Conservation (phyloP, 2,888 invertebrate genomes). For the Cataglyphis altisquamis region DNA sequence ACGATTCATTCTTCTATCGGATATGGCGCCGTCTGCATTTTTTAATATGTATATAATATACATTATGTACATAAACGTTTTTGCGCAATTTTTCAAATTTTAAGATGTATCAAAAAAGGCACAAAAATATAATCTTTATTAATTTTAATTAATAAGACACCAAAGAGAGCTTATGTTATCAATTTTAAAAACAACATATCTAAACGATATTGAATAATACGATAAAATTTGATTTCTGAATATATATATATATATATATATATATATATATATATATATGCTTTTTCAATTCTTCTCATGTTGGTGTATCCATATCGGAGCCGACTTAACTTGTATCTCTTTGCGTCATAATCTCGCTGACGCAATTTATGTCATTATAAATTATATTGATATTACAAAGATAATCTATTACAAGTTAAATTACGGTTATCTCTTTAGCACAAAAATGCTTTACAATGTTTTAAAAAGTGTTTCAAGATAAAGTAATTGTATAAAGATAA, state of each 20-base stretch:
- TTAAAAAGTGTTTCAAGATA: too few relatives aligned
- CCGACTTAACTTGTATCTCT: not conserved
- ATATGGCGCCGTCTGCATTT: not conserved
- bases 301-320: not conserved
- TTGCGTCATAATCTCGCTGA: conserved; percentile 16
- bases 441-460: not conserved
- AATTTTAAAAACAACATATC: conserved; percentile 6
- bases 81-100: not conserved
- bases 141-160: not conserved
- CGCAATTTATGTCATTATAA: conserved; percentile 27
- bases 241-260: not conserved
- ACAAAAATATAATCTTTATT: not conserved
- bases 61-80: not conserved
- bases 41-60: not conserved
- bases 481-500: not conserved
- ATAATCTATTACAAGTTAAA: not conserved
- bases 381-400: not conserved
- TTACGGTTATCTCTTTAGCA: not conserved
- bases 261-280: not conserved
- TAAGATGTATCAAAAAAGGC: not conserved
- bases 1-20: not conserved
- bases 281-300: conserved; percentile 7
- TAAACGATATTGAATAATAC: not conserved
- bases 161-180: not conserved
- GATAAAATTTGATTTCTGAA: not conserved